A percentile compares a stretch with the other conserved stretches of the same genome.
These are phyloP conservation scores for Conops quadrifasciatus DNA, from an alignment of 2,888 invertebrate genomes.

Conservation along the genomic window DNA sequence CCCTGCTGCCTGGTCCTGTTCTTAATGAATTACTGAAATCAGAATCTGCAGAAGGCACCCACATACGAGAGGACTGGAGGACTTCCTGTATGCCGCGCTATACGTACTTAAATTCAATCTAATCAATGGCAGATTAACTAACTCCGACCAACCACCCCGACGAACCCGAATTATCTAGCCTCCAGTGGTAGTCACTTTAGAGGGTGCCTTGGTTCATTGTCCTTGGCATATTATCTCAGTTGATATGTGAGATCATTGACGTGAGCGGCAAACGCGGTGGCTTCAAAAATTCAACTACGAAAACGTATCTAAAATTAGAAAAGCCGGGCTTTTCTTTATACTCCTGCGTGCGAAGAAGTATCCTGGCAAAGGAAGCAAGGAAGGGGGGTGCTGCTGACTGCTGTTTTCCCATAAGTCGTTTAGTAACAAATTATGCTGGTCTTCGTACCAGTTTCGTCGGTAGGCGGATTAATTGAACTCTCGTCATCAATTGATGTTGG, in stretches of 20 bases:
- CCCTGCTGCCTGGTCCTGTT: not conserved
- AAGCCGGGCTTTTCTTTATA: too few relatives aligned
- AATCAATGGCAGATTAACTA: not conserved
- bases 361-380: not conserved
- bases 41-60: constrained; percentile 8
- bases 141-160: too few relatives aligned
- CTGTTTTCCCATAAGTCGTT: not conserved
- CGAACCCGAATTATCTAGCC: too few relatives aligned
- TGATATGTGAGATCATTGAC: too few relatives aligned
- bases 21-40: constrained; percentile 28
- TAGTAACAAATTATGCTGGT: constrained; percentile 22
- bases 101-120: not conserved
- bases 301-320: too few relatives aligned
- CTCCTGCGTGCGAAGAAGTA: too few relatives aligned
- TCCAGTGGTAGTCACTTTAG: too few relatives aligned
- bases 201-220: constrained; percentile 10
- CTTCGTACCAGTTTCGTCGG: not conserved
- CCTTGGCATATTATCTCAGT: too few relatives aligned
- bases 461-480: constrained; percentile 23
- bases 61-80: not conserved
- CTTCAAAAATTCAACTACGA: too few relatives aligned
- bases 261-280: too few relatives aligned
- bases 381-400: not conserved
- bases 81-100: too few relatives aligned
- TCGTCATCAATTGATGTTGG: not conserved